These are phyloP conservation scores for Notodonta ziczac DNA, from an alignment of 2,888 invertebrate species.

Conservation along the genomic window DNA sequence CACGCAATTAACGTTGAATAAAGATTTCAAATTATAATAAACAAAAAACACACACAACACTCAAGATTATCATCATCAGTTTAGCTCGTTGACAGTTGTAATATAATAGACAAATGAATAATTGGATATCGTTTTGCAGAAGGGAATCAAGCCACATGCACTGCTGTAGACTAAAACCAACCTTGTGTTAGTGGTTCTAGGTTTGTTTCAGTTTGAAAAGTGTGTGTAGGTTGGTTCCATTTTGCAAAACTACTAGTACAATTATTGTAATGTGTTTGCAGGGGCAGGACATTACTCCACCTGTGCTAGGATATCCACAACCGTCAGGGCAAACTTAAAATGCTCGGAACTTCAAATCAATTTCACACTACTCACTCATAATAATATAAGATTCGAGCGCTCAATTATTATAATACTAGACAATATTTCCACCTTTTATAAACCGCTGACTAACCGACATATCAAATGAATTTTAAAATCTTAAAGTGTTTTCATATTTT, in stretches of 20 bases:
- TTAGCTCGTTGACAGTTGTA: not conserved
- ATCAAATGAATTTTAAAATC: no score
- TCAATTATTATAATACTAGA: slow-evolving; percentile 31
- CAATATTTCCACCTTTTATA: slow-evolving; percentile 28
- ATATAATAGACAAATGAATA: not conserved
- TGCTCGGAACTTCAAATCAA: slow-evolving; percentile 5
- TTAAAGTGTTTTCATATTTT: no score
- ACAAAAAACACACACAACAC: slow-evolving; percentile 40
- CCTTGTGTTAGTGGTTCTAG: no score
- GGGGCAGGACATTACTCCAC: no score
- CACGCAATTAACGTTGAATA: slow-evolving; percentile 54
- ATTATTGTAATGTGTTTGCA: no score
- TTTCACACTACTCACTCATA: slow-evolving; percentile 4
- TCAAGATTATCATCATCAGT: slow-evolving; percentile 5
- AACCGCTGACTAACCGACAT: slow-evolving; percentile 15
- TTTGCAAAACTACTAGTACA: no score
- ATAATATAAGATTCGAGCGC: slow-evolving; percentile 24
- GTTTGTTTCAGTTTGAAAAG: no score
- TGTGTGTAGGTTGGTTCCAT: no score
- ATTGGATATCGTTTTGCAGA: no score
- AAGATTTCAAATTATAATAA: slow-evolving; percentile 47
- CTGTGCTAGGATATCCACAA: no score
- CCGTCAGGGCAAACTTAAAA: not conserved
- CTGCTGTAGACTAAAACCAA: no score
- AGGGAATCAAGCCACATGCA: no score